Evolutionary conservation across 1,140 invertebrate species (phyloP).

Genomic region (Euura lappo): DNA sequence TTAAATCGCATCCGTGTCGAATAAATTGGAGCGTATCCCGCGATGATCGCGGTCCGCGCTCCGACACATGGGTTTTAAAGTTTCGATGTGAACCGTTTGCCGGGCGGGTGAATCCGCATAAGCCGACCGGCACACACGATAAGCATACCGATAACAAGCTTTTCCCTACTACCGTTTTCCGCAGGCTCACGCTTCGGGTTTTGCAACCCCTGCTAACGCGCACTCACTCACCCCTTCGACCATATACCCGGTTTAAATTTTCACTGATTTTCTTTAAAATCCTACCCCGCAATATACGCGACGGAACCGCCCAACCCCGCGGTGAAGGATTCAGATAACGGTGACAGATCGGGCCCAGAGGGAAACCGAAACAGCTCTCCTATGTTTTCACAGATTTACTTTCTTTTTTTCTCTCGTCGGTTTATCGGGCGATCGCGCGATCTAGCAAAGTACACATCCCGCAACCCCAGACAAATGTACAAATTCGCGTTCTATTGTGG

Average conservation of each 20-base stretch:
- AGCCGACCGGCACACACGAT: constrained; percentile 53
- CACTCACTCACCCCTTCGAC: constrained; percentile 13
- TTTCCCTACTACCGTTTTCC: neutral
- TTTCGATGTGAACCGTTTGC: constrained; percentile 34
- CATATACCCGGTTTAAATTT: constrained; percentile 52
- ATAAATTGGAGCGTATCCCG: no score
- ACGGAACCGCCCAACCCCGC: neutral
- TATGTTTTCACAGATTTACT: neutral
- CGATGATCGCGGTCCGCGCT: no score
- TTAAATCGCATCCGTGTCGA: no score
- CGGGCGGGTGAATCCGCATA: constrained; percentile 48
- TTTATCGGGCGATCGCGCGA: no score
- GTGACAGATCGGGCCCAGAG: constrained; percentile 47
- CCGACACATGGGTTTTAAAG: constrained; percentile 9
- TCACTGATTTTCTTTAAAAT: constrained; percentile 59
- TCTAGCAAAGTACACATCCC: no score
- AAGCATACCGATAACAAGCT: constrained; percentile 54
- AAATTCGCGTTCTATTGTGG: no score
- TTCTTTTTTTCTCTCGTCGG: no score
- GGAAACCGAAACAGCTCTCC: constrained; percentile 6
- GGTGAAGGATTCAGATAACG: constrained; percentile 43
- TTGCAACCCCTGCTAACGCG: constrained; percentile 18
- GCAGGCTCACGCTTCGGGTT: constrained; percentile 8
- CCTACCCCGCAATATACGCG: constrained; percentile 15
- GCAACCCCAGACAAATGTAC: no score